A percentile compares a stretch with the other conserved stretches of the same genome.
These are phyloP conservation scores for Piezodorus guildinii DNA, from an alignment of 1,140 invertebrate genomes.

Conservation along the genomic window DNA sequence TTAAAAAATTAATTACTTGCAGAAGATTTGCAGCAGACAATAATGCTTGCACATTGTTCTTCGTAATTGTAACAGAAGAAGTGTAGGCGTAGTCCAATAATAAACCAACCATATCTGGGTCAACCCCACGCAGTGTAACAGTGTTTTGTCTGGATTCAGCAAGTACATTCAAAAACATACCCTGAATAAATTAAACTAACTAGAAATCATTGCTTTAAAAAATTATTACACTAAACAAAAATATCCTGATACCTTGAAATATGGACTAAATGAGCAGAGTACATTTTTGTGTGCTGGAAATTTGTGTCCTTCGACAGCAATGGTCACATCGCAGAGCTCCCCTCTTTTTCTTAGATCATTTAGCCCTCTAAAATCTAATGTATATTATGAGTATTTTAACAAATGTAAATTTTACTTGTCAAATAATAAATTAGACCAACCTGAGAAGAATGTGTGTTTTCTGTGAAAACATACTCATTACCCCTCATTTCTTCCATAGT, in stretches of 20 bases:
- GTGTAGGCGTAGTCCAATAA: constrained; percentile 47
- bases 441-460: constrained; percentile 30
- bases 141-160: constrained; percentile 30
- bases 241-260: constrained; percentile 68
- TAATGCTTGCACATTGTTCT: constrained; percentile 41
- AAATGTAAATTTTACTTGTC: too few relatives aligned
- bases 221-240: neutral
- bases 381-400: neutral
- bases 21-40: constrained; percentile 47
- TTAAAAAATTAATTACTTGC: constrained; percentile 29
- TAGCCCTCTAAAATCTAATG: constrained; percentile 39
- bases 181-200: constrained; percentile 37
- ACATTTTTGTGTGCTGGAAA: constrained; percentile 88
- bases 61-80: constrained; percentile 39
- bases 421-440: constrained; percentile 19
- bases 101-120: constrained; percentile 37
- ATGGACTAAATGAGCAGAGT: constrained; percentile 83
- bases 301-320: constrained; percentile 71
- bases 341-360: constrained; percentile 41
- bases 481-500: constrained; percentile 27
- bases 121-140: constrained; percentile 42
- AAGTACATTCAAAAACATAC: constrained; percentile 45
- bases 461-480: constrained; percentile 33
- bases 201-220: neutral
- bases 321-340: constrained; percentile 61